Conservation (phyloP, 2,797 vertebrate species). For the Melanotaenia parkinsoni region DNA sequence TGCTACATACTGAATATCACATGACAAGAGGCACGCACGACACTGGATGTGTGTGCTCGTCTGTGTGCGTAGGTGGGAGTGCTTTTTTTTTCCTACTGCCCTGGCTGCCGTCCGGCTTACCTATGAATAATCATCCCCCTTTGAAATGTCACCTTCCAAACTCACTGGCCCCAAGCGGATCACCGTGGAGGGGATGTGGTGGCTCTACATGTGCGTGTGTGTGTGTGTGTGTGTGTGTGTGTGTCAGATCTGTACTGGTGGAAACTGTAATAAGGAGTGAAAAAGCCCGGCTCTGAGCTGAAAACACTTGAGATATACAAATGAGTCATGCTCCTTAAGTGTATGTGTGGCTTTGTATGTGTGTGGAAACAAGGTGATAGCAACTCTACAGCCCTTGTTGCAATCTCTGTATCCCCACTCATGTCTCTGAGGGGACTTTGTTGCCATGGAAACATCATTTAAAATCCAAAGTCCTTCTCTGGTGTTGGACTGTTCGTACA, state of each 20-base stretch:
- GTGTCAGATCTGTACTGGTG: constrained; percentile 1
- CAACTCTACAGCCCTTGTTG: constrained; percentile 35
- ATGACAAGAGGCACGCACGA: constrained; percentile 50
- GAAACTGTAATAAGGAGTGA: constrained; percentile 17
- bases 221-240: constrained; percentile 7
- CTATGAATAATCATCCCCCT: constrained; percentile 74
- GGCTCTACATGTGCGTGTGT: constrained; percentile 10
- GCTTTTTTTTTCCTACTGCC: constrained; percentile 67
- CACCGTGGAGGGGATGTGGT: constrained; percentile 14
- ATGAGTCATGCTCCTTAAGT: constrained; percentile 17
- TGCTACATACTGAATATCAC: constrained; percentile 74
- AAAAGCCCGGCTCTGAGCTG: not conserved
- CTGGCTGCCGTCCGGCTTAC: constrained; percentile 45
- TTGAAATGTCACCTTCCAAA: constrained; percentile 81
- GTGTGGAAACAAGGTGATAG: constrained; percentile 24
- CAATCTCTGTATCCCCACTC: constrained; percentile 37
- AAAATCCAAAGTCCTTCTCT: constrained; percentile 26
- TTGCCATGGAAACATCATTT: constrained; percentile 60
- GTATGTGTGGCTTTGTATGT: not conserved
- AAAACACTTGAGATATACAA: constrained; percentile 41
- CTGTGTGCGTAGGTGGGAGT: constrained; percentile 8
- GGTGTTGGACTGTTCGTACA: constrained; percentile 6
- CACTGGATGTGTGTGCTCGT: not conserved
- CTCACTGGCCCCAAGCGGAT: constrained; percentile 64
- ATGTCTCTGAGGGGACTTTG: constrained; percentile 7